A percentile compares a stretch with the other conserved stretches of the same genome.
These are phyloP conservation scores for Fratercula arctica DNA, from an alignment of 2,797 vertebrate species.

Conservation along the genomic window DNA sequence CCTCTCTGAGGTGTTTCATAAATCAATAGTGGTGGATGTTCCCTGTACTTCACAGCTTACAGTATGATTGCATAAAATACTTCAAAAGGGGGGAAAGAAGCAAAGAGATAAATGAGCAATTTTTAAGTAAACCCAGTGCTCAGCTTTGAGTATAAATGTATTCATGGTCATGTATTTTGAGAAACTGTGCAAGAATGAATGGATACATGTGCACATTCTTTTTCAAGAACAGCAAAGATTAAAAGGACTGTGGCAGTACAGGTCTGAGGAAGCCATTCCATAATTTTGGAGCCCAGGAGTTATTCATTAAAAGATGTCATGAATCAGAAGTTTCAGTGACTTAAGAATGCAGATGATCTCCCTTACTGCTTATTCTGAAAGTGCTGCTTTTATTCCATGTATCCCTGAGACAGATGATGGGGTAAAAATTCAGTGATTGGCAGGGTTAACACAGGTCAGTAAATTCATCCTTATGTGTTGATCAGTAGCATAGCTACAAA, in stretches of 20 bases:
- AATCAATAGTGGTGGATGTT: neutral
- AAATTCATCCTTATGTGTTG: neutral
- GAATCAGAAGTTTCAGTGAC: neutral
- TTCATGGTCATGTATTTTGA: neutral
- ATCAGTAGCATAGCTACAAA: neutral
- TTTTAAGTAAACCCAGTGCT: neutral
- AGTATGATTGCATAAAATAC: neutral
- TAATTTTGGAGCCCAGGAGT: neutral
- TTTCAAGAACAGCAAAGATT: neutral
- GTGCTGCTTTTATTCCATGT: neutral
- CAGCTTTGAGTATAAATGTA: neutral
- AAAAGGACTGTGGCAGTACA: neutral
- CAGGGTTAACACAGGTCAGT: neutral
- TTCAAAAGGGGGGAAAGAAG: neutral
- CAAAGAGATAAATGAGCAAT: neutral
- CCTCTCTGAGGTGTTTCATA: neutral
- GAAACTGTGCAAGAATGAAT: neutral
- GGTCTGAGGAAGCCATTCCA: neutral
- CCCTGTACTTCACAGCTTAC: neutral
- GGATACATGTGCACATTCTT: neutral
- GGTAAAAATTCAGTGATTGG: neutral
- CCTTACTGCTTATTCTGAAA: neutral
- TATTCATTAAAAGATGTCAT: neutral
- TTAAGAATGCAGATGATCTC: neutral
- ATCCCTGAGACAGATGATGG: neutral